Base-by-base conservation (phyloP, 1,140 invertebrate species). In the Mactra quadrangularis region DNA sequence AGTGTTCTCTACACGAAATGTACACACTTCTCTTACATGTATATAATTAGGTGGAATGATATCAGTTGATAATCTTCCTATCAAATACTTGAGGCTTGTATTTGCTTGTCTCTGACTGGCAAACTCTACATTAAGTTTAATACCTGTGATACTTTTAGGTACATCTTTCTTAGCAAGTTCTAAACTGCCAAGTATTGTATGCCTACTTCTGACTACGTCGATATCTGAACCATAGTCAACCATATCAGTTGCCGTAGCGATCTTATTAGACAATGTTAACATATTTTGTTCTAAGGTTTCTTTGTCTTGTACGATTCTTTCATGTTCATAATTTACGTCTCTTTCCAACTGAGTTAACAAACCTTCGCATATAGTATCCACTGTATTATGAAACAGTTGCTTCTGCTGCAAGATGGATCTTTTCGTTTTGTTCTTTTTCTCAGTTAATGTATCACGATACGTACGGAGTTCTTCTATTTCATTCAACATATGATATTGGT, bases 191-290 rank as follows among this genome's bases (percentile, higher is more conserved):
- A 57, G 27, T 4, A 86, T 76, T 13, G 47, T 27, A 1, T 55
- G 45, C 11, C 45, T 47, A 59, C 38, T 22, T 22, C 77, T 70
- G 3, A 86, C 85, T 15, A 86, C 19, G 29, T 86, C 85, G 7
- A 81, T 79, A 57, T 83, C 82, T 11, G 81, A 83, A 27, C 81
- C 81, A 53, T 77, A 86, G 59, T 86, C 85, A n/a, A 83, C 64
- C 57, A 86, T 86, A 27, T 86, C 81, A 53, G 60, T 81, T 41
- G 85, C 85, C n/a, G 76, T 82, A 19, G 68, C 64, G 29, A 86
- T 74, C 19, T 82, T 82, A 6, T 82, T 45, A 33, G 82, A 79
- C 9, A 79, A 72, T 11, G 71, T 71, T 13, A 64, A 27, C 35
- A 86, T 83, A 38, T 82, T 52, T 19, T 75, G 76, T 60, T 86